phyloP scores from a whole-genome alignment of 2,113 vertebrate genomes.

The Cromileptes altivelis region DNA sequence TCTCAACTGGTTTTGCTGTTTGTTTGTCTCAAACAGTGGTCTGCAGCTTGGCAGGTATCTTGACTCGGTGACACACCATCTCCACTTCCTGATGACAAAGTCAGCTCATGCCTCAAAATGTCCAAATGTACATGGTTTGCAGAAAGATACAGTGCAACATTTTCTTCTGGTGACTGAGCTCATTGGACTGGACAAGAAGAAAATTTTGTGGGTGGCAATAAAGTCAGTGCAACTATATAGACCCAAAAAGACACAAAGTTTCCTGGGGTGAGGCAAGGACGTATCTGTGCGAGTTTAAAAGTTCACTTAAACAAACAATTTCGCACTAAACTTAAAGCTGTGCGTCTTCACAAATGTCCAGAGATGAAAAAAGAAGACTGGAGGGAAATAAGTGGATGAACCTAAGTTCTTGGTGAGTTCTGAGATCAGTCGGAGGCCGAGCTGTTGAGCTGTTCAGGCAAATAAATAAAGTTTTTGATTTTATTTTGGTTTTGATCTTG shows the following conservation, averaged over 20 bases:
- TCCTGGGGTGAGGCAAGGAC: neutral
- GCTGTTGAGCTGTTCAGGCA: neutral
- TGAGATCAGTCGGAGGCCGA: constrained; percentile 6
- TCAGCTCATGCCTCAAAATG: too few relatives aligned
- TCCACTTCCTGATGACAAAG: too few relatives aligned
- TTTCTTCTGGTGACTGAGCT: neutral
- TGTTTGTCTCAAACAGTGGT: too few relatives aligned
- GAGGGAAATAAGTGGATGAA: neutral
- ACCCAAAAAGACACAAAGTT: neutral
- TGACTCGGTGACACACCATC: too few relatives aligned
- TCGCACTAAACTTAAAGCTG: neutral
- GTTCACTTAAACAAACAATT: neutral
- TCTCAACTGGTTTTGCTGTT: too few relatives aligned
- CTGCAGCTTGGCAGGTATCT: too few relatives aligned
- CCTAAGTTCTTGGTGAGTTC: constrained; percentile 13
- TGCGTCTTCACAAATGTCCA: neutral
- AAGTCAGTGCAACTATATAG: neutral
- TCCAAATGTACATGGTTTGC: too few relatives aligned
- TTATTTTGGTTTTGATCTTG: neutral
- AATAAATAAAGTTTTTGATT: neutral
- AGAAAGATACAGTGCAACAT: too few relatives aligned
- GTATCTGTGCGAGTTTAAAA: neutral
- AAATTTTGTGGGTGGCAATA: neutral
- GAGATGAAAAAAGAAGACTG: neutral
- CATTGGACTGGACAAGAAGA: neutral